These are phyloP conservation scores for Thalpophila matura DNA, from an alignment of 2,888 invertebrate genomes.

Conservation along the genomic window DNA sequence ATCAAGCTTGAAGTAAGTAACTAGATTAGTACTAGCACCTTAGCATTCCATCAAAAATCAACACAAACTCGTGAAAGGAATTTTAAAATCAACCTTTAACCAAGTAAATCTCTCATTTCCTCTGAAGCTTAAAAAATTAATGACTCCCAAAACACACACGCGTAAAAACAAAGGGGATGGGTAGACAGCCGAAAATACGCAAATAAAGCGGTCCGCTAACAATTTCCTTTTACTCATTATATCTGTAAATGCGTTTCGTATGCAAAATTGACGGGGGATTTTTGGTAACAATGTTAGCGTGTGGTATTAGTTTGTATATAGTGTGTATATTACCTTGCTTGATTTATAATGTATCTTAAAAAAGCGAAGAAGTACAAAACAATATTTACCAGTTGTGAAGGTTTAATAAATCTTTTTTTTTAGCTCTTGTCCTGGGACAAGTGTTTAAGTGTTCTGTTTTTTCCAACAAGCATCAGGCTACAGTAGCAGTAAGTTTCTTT, in stretches of 20 bases:
- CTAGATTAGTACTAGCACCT: background rate
- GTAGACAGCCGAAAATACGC: constrained; percentile 81
- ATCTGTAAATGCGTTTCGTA: constrained; percentile 71
- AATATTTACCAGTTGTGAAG: no score
- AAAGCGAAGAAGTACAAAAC: no score
- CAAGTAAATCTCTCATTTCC: constrained; percentile 80
- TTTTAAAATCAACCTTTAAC: constrained; percentile 30
- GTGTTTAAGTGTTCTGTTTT: no score
- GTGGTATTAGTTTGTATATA: constrained; percentile 31
- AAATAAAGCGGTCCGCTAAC: constrained; percentile 81
- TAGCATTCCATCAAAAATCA: background rate
- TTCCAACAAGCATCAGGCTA: no score
- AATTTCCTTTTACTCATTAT: constrained; percentile 85
- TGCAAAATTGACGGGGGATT: constrained; percentile 66
- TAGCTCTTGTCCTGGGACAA: no score
- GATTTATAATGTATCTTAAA: no score
- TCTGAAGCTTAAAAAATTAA: constrained; percentile 81
- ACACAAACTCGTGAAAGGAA: background rate
- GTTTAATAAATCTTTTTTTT: no score
- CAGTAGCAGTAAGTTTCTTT: no score
- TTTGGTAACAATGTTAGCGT: constrained; percentile 56
- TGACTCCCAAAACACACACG: constrained; percentile 84
- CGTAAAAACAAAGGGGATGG: constrained; percentile 78
- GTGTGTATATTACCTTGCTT: constrained; percentile 5
- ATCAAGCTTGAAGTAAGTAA: no score